Base-by-base conservation (phyloP, 2,113 vertebrate genomes). In the Cinclus mexicanus region DNA sequence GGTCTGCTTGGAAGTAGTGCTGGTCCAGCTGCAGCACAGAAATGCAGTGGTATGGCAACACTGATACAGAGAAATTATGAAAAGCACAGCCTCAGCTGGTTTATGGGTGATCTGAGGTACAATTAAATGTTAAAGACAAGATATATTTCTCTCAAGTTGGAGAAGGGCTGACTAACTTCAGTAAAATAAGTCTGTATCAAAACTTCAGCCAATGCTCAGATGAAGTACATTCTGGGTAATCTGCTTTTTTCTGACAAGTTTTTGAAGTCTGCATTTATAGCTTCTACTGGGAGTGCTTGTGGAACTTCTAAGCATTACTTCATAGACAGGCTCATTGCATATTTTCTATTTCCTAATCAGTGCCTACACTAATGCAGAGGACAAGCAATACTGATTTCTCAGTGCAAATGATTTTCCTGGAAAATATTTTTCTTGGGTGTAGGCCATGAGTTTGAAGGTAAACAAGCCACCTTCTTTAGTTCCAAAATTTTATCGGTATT, bases 21-120 rank as follows among this genome's bases (percentile, higher is more conserved):
- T 94, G 75, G 28, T 90, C 68, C 83, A 68, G 68, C 76, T 87
- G 69, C 61, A 93, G 49, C 44, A 68, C 77, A 92, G 89, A 93
- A 88, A 55, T 77, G 52, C 33, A 63, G n/a, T 12, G 83, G 57
- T 57, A 56, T 52, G 44, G 61, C 33, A 94, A 77, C 70, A 39
- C 2, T 1, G 2, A 12, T 26, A 49, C 0, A 9, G 21, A 86
- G 17, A 50, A 93, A 67, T 77, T 70, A 63, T 19, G 37, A 68
- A 92, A 91, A 83, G 21, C 19, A 50, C 53, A n/a, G 29, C 33
- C 29, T 89, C 26, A 87, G 80, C 41, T 81, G 49, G 33, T 75
- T 96, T 75, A 17, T 71, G 41, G 64, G 18, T 68, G 49, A 79
- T 68, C 52, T 84, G 60, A 92, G 22, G 13, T 59, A 29, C 1